A percentile compares a stretch with the other conserved stretches of the same genome.
Evolutionary conservation across 2,888 invertebrate species (phyloP).

Genomic region (Molanna angustata): DNA sequence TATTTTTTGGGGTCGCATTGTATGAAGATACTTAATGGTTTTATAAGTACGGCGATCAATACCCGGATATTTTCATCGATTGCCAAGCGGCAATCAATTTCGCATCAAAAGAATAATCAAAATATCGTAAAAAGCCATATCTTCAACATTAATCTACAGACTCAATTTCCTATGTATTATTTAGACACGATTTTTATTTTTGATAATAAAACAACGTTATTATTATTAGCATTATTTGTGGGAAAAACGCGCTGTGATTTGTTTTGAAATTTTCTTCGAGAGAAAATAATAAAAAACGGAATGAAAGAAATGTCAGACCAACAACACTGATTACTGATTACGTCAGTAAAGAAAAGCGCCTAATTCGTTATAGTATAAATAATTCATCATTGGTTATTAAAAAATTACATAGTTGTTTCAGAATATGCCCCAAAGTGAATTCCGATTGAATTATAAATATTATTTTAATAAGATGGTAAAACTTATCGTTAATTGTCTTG

Average conservation of each 20-base stretch:
- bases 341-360: too few relatives aligned
- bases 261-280: too few relatives aligned
- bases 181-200: slow-evolving; percentile 23
- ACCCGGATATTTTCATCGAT: slow-evolving; percentile 31
- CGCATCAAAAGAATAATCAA: slow-evolving; percentile 32
- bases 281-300: too few relatives aligned
- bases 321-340: too few relatives aligned
- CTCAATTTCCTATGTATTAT: slow-evolving; percentile 22
- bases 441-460: too few relatives aligned
- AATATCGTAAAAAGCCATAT: slow-evolving; percentile 28
- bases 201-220: slow-evolving; percentile 18
- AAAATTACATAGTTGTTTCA: too few relatives aligned
- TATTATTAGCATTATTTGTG: slow-evolving; percentile 1
- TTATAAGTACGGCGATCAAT: slow-evolving; percentile 31
- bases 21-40: slow-evolving; percentile 26
- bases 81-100: slow-evolving; percentile 30
- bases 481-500: too few relatives aligned
- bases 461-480: too few relatives aligned
- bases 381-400: too few relatives aligned
- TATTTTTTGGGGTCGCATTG: slow-evolving; percentile 14
- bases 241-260: slow-evolving; percentile 9
- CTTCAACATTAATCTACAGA: slow-evolving; percentile 26
- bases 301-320: too few relatives aligned
- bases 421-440: too few relatives aligned
- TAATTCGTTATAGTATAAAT: too few relatives aligned